Base-by-base conservation (phyloP, 2,797 vertebrate species). In the Gallinago nigripennis region DNA sequence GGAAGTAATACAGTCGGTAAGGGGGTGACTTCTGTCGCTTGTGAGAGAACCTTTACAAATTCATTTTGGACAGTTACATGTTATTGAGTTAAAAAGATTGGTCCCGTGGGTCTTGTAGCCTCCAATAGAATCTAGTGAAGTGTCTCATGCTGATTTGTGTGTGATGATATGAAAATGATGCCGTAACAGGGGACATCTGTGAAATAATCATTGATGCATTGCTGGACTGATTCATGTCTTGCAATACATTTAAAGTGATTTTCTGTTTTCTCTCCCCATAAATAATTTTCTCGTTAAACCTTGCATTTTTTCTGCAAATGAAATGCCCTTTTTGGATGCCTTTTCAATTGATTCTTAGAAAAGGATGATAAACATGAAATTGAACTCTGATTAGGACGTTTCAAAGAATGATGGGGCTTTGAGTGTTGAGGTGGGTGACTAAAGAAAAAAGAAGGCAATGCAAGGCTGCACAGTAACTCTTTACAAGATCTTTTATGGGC, bases 181-280 rank as follows among this genome's bases (percentile, higher is more conserved):
- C 37, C 48, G 21, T 57, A 63, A 31, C 16, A 56, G 69, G 19
- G 51, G 23, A 14, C 41, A 50, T 39, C 46, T 73, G 33, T 90
- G 76, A 66, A 71, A 63, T 61, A 48, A 58, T 24, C 0, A 0
- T 24, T 72, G 54, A 54, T 82, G 16, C 31, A 15, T 24, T 80
- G n/a, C 33, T 92, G 56, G 39, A 83, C 53, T 63, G 46, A 45
- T 64, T 64, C 31, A 30, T 33, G 31, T 82, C n/a, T 72, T 89
- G 27, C 27, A 77, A 35, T 50, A 27, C 6, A 71, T 60, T 25
- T 14, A 2, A 35, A 54, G 8, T 54, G 23, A 65, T 66, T 69
- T 69, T 82, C 61, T 41, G 16, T 41, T 92, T 86, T 89, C 45
- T 94, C n/a, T 94, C 37, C 23, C 43, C 8, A 10, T 37, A 54